Conservation (phyloP, 2,888 invertebrate genomes). For the Dichetophora obliterata region DNA sequence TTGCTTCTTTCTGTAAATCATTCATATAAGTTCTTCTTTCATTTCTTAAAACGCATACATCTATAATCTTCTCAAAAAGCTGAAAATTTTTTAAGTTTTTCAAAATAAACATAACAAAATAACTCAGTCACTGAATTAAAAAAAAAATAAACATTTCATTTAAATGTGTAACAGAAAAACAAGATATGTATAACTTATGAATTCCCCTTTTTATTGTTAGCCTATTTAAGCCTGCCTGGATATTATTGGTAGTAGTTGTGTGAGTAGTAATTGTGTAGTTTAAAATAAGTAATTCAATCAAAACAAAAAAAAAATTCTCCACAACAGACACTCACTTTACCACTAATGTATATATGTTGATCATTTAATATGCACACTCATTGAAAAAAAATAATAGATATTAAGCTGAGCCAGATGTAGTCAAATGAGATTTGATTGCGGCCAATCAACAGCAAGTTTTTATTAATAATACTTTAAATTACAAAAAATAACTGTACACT, state of each 20-base stretch:
- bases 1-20: not conserved
- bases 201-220: constrained; percentile 41
- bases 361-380: constrained; percentile 25
- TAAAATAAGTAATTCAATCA: constrained; percentile 31
- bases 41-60: constrained; percentile 26
- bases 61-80: constrained; percentile 49
- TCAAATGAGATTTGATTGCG: too few species aligned
- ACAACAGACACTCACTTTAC: constrained; percentile 6
- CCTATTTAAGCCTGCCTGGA: constrained; percentile 51
- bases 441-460: too few species aligned
- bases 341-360: not conserved
- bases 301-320: constrained; percentile 38
- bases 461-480: too few species aligned
- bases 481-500: too few species aligned
- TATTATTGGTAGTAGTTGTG: constrained; percentile 58
- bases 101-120: not conserved
- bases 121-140: not conserved
- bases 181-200: constrained; percentile 37
- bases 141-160: not conserved
- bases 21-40: not conserved
- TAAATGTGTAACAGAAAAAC: not conserved
- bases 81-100: constrained; percentile 45
- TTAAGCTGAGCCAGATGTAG: too few species aligned
- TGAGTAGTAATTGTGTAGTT: constrained; percentile 46
- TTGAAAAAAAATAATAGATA: not conserved